phyloP scores from a whole-genome alignment of 2,888 invertebrate genomes.

The Lycia hirtaria region DNA sequence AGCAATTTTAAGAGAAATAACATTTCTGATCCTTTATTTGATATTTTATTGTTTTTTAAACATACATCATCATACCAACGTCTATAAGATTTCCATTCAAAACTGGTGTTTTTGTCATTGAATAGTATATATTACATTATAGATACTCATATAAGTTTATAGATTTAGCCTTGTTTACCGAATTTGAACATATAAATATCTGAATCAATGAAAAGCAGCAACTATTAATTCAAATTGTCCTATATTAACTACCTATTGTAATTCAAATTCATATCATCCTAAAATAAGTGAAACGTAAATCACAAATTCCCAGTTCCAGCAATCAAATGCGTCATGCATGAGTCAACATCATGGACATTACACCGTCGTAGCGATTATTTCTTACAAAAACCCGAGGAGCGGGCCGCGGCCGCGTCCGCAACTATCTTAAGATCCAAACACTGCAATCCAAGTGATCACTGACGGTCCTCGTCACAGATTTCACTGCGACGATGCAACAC shows the following conservation, averaged over 20 bases:
- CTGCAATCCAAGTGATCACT: conserved; percentile 83
- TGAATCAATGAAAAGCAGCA: conserved; percentile 16
- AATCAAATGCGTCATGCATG: conserved; percentile 83
- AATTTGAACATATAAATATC: conserved; percentile 3
- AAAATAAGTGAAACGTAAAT: conserved; percentile 47
- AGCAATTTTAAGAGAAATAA: not conserved
- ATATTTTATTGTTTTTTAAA: too few species aligned
- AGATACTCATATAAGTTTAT: not conserved
- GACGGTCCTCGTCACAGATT: conserved; percentile 69
- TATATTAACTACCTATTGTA: conserved; percentile 7
- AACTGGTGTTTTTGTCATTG: conserved; percentile 9
- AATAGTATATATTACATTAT: not conserved
- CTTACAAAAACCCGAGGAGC: conserved; percentile 71
- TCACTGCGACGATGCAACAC: conserved; percentile 67
- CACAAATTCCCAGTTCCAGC: conserved; percentile 75
- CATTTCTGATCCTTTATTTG: too few species aligned
- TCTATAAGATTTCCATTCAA: not conserved
- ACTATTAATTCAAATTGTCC: conserved; percentile 6
- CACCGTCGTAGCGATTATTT: conserved; percentile 73
- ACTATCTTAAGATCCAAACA: conserved; percentile 79
- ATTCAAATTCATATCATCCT: conserved; percentile 10
- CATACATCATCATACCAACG: not conserved
- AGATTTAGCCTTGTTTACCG: conserved; percentile 9
- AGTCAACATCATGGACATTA: conserved; percentile 81
- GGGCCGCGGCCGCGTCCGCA: conserved; percentile 59